phyloP scores from a whole-genome alignment of 2,113 vertebrate species.

The Semnopithecus entellus region DNA sequence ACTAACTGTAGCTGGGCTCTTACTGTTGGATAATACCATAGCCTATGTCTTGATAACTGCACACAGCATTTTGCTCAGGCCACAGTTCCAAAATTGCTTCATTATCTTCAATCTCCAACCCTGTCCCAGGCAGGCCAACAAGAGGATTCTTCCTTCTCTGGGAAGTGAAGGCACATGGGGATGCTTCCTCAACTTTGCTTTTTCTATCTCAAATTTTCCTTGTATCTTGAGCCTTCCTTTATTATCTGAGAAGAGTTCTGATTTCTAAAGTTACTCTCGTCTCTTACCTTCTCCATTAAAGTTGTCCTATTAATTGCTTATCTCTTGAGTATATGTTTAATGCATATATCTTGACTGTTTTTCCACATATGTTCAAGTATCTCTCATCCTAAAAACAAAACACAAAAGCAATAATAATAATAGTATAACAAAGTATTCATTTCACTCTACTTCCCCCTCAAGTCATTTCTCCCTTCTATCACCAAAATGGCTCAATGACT shows the following conservation, averaged over 20 bases:
- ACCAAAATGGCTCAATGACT: background rate
- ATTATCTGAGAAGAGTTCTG: background rate
- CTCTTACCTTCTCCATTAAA: background rate
- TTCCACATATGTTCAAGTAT: background rate
- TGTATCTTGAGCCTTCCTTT: background rate
- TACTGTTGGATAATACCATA: background rate
- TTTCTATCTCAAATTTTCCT: background rate
- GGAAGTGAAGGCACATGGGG: background rate
- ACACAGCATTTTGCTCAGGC: background rate
- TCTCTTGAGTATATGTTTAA: background rate
- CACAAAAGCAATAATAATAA: background rate
- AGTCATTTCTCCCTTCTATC: background rate
- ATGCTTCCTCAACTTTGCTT: background rate
- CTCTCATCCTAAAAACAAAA: background rate
- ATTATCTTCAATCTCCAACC: background rate
- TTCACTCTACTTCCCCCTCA: background rate
- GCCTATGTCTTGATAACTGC: background rate
- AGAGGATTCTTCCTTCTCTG: background rate
- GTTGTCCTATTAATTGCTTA: background rate
- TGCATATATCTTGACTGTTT: background rate
- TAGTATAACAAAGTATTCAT: background rate
- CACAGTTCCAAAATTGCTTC: background rate
- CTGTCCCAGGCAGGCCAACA: background rate
- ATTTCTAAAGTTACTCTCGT: background rate
- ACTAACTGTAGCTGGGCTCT: background rate